Evolutionary conservation across 2,113 vertebrate species (phyloP).

Genomic region (Prietella phreatophila): DNA sequence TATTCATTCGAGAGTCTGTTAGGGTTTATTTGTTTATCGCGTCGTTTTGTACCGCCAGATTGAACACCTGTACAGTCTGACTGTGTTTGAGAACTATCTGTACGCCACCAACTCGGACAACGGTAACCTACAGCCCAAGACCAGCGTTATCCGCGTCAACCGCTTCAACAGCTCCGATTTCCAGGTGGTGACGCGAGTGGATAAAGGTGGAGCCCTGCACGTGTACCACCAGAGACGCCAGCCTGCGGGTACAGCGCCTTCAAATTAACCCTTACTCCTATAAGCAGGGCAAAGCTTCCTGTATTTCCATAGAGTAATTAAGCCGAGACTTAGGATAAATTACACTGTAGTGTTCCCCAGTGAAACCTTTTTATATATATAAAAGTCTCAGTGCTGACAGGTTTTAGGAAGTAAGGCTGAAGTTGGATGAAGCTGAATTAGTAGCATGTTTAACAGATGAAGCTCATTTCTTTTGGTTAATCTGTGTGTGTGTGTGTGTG

Average conservation of each 20-base stretch:
- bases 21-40: conserved; percentile 13
- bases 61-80: conserved; percentile 90
- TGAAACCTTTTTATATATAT: not conserved
- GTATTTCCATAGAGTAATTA: conserved; percentile 22
- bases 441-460: not conserved
- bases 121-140: conserved; percentile 93
- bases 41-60: conserved; percentile 73
- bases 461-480: not conserved
- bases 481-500: not conserved
- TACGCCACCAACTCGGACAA: conserved; percentile 96
- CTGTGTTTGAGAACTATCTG: conserved; percentile 95
- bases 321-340: not conserved
- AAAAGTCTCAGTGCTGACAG: not conserved
- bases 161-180: conserved; percentile 95
- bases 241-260: conserved; percentile 78
- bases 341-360: conserved; percentile 9
- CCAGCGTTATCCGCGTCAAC: conserved; percentile 92
- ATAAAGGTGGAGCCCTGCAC: conserved; percentile 89
- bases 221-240: conserved; percentile 96
- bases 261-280: not conserved
- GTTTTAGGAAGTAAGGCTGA: not conserved
- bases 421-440: not conserved
- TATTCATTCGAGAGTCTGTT: not conserved
- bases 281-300: not conserved
- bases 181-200: conserved; percentile 90